Evolutionary conservation across 2,113 vertebrate species (phyloP).

Genomic region (Azemiops feae): DNA sequence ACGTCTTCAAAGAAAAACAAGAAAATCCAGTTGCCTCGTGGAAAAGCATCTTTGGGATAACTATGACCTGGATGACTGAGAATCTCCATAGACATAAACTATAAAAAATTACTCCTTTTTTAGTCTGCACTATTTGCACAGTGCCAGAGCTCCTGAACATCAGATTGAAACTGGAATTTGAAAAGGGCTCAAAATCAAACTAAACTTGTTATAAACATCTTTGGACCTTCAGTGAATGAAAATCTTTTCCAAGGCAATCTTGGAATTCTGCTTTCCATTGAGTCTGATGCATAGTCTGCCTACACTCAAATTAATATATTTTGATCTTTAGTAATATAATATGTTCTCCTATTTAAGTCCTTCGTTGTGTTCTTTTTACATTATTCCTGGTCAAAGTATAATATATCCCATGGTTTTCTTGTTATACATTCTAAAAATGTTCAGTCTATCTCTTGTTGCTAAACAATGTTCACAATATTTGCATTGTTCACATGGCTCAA

Average conservation of each 20-base stretch:
- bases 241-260: background rate
- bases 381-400: background rate
- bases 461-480: background rate
- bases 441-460: background rate
- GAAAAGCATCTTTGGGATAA: too few species aligned
- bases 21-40: too few species aligned
- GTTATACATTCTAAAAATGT: background rate
- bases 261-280: background rate
- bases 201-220: background rate
- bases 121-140: background rate
- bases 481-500: background rate
- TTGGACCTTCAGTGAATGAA: background rate
- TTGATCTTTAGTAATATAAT: background rate
- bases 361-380: background rate
- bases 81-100: background rate
- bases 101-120: background rate
- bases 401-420: background rate
- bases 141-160: background rate
- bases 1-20: too few species aligned
- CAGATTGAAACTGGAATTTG: background rate
- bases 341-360: background rate
- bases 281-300: background rate
- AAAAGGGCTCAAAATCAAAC: background rate
- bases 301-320: background rate
- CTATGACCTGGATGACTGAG: too few species aligned